These are phyloP conservation scores for Hypena proboscidalis DNA, from an alignment of 2,888 invertebrate species.

Conservation along the genomic window DNA sequence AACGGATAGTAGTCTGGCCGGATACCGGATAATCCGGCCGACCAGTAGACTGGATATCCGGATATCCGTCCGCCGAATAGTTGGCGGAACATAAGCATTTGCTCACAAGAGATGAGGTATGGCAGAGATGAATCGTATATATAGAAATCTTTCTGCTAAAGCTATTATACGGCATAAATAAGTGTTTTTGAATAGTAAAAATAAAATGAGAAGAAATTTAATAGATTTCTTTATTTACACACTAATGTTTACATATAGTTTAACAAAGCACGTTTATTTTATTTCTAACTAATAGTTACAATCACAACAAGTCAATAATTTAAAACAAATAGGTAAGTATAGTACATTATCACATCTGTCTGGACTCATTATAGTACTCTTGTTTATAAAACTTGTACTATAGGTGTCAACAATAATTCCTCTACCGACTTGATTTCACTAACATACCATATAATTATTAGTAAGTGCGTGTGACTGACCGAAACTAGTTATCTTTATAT, in stretches of 20 bases:
- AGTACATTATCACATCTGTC: slow-evolving; percentile 42
- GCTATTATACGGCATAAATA: too few species aligned
- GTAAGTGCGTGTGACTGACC: too few species aligned
- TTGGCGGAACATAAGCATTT: too few species aligned
- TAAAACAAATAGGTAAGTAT: slow-evolving; percentile 28
- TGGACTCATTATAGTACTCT: slow-evolving; percentile 3
- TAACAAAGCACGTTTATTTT: slow-evolving; percentile 32
- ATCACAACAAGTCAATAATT: slow-evolving; percentile 46
- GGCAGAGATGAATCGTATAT: too few species aligned
- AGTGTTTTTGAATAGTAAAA: slow-evolving; percentile 7
- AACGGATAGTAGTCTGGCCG: too few species aligned
- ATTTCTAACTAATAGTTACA: slow-evolving; percentile 39
- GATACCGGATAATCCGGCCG: too few species aligned
- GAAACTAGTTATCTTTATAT: too few species aligned
- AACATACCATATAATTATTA: too few species aligned
- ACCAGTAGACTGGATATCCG: too few species aligned
- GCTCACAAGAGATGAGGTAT: too few species aligned
- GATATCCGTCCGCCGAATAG: too few species aligned
- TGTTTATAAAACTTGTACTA: slow-evolving; percentile 1
- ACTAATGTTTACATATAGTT: slow-evolving; percentile 33
- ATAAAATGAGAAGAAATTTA: slow-evolving; percentile 25
- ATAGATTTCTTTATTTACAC: slow-evolving; percentile 40
- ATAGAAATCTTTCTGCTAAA: too few species aligned
- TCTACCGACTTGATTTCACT: slow-evolving; percentile 23
- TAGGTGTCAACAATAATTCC: slow-evolving; percentile 14